These are phyloP conservation scores for Nesidiocoris tenuis DNA, from an alignment of 2,888 invertebrate species.

Conservation along the genomic window DNA sequence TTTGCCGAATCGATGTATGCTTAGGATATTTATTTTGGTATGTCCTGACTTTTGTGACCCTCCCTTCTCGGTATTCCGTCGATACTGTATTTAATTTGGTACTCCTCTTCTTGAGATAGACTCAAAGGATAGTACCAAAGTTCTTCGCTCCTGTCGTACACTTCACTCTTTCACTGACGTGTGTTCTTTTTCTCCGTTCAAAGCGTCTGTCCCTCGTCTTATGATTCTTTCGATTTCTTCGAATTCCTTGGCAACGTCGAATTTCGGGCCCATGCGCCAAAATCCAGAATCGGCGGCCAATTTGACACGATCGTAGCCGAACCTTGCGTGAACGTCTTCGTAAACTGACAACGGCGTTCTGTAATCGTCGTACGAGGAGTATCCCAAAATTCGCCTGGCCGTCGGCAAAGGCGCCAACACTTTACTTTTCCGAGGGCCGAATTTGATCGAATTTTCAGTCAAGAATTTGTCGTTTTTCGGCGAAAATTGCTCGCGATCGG, in stretches of 20 bases:
- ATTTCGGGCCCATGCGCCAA: conserved; percentile 32
- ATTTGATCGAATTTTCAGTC: conserved; percentile 9
- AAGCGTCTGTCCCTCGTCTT: not conserved
- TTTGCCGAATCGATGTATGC: too few relatives aligned
- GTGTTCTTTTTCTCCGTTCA: conserved; percentile 13
- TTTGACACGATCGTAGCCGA: conserved; percentile 29
- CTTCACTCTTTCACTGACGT: too few relatives aligned
- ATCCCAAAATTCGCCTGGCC: conserved; percentile 11
- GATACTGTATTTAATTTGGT: too few relatives aligned
- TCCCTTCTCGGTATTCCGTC: too few relatives aligned
- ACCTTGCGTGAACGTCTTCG: conserved; percentile 7
- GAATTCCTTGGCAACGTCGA: conserved; percentile 33
- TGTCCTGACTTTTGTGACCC: too few relatives aligned
- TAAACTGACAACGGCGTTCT: conserved; percentile 32
- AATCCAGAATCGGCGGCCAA: conserved; percentile 13
- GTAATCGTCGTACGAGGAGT: conserved; percentile 18
- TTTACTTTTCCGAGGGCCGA: not conserved
- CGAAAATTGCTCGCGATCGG: conserved; percentile 15
- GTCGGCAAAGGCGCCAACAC: conserved; percentile 10
- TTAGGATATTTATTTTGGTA: too few relatives aligned
- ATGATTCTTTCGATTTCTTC: conserved; percentile 14
- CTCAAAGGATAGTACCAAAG: too few relatives aligned
- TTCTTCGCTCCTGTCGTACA: too few relatives aligned
- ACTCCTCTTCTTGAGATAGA: too few relatives aligned
- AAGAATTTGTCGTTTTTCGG: conserved; percentile 28